Evolutionary conservation across 2,888 invertebrate species (phyloP).

Genomic region (Xylophagus ater): DNA sequence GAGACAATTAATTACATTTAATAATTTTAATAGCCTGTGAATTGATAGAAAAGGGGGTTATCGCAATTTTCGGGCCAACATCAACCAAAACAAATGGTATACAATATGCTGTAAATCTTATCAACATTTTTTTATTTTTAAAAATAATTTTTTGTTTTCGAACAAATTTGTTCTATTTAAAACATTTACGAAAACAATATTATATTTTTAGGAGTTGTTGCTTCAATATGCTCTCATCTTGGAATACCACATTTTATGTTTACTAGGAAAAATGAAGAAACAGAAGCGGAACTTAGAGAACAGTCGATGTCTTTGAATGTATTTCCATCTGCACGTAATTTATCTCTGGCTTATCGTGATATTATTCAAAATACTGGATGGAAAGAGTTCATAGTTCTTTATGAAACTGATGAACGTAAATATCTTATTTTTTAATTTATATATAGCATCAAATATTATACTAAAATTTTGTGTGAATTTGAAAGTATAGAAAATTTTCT

Average conservation of each 20-base stretch:
- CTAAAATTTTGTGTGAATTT: slow-evolving; percentile 41
- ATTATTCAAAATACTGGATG: slow-evolving; percentile 57
- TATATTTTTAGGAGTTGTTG: too few species aligned
- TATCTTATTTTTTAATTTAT: slow-evolving; percentile 18
- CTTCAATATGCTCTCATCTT: slow-evolving; percentile 44
- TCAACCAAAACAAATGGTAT: slow-evolving; percentile 36
- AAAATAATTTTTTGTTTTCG: too few species aligned
- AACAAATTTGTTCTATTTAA: too few species aligned
- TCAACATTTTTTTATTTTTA: too few species aligned
- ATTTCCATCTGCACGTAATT: neutral
- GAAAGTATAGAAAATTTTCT: too few species aligned
- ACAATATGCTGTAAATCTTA: too few species aligned
- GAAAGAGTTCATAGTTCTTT: slow-evolving; percentile 63
- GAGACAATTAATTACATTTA: slow-evolving; percentile 3
- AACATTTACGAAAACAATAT: too few species aligned
- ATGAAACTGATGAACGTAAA: slow-evolving; percentile 64
- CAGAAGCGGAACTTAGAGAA: too few species aligned
- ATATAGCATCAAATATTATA: neutral
- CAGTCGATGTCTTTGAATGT: too few species aligned
- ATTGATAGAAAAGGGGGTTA: slow-evolving; percentile 51
- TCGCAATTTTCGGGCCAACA: slow-evolving; percentile 60
- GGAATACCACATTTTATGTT: slow-evolving; percentile 48
- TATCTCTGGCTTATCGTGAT: neutral
- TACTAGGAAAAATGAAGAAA: slow-evolving; percentile 44
- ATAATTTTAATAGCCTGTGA: slow-evolving; percentile 47